These are phyloP conservation scores for Diceros bicornis DNA, from an alignment of 2,797 vertebrate species.

Conservation along the genomic window DNA sequence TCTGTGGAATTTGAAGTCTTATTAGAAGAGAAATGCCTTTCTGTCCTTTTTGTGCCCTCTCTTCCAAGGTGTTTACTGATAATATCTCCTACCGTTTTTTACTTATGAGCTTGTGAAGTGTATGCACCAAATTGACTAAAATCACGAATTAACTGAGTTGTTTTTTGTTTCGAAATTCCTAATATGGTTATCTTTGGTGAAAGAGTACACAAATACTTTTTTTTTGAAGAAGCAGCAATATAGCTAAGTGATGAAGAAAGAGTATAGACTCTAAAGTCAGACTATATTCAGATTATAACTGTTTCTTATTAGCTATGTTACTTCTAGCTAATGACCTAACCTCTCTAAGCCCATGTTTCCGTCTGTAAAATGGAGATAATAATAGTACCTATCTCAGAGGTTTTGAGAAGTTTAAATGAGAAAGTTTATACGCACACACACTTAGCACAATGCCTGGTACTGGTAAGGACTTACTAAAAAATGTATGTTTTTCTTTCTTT, in stretches of 20 bases:
- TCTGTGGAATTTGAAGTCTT: neutral
- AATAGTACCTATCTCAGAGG: neutral
- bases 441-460: slow-evolving; percentile 5
- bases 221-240: neutral
- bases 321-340: neutral
- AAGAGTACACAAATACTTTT: neutral
- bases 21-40: neutral
- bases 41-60: neutral
- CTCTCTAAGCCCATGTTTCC: neutral
- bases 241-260: neutral
- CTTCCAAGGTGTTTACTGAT: neutral
- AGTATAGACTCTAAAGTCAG: neutral
- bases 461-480: neutral
- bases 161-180: slow-evolving; percentile 8
- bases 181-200: neutral
- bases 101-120: slow-evolving; percentile 2
- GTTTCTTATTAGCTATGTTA: neutral
- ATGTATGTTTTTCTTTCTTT: neutral
- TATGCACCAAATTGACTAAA: neutral
- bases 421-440: neutral
- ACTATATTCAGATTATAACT: neutral
- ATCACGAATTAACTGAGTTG: neutral
- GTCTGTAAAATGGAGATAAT: neutral
- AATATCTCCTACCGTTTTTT: neutral
- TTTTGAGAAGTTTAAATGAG: slow-evolving; percentile 52